Conservation (phyloP, 2,797 vertebrate genomes). For the Sciurus carolinensis region DNA sequence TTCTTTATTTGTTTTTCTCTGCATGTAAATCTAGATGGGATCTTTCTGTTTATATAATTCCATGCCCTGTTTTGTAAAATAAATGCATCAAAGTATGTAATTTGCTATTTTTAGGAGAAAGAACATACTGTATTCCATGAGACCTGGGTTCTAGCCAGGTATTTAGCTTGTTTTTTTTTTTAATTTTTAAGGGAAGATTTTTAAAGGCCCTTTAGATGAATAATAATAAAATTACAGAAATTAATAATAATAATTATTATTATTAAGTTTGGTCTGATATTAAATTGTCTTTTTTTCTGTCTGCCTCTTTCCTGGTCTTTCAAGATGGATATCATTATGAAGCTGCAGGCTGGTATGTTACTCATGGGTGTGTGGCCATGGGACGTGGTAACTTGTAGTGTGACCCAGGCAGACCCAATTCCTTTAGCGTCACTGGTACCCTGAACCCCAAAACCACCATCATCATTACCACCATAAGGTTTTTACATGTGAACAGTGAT, state of each 20-base stretch:
- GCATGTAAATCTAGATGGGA: constrained; percentile 16
- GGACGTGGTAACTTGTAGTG: neutral
- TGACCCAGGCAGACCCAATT: neutral
- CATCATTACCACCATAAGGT: neutral
- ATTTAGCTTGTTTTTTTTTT: neutral
- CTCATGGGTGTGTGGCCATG: neutral
- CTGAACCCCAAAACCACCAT: neutral
- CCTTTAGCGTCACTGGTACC: neutral
- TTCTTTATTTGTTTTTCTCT: constrained; percentile 2
- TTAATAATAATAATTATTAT: neutral
- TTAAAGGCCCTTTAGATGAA: constrained; percentile 4
- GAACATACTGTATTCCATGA: neutral
- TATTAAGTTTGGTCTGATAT: neutral
- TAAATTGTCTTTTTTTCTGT: constrained; percentile 36
- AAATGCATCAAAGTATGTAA: neutral
- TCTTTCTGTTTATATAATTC: constrained; percentile 24
- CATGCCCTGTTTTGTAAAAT: constrained; percentile 38
- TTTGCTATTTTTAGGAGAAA: constrained; percentile 42
- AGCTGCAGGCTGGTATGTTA: neutral
- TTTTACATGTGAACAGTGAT: neutral
- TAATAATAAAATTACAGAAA: neutral
- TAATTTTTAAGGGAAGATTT: neutral
- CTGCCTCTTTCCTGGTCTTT: neutral
- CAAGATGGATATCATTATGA: neutral
- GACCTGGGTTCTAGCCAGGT: neutral